Evolutionary conservation across 2,888 invertebrate genomes (phyloP), one percentile per base, ranked within the genome.

Genomic region (Oscheius sp.): DNA sequence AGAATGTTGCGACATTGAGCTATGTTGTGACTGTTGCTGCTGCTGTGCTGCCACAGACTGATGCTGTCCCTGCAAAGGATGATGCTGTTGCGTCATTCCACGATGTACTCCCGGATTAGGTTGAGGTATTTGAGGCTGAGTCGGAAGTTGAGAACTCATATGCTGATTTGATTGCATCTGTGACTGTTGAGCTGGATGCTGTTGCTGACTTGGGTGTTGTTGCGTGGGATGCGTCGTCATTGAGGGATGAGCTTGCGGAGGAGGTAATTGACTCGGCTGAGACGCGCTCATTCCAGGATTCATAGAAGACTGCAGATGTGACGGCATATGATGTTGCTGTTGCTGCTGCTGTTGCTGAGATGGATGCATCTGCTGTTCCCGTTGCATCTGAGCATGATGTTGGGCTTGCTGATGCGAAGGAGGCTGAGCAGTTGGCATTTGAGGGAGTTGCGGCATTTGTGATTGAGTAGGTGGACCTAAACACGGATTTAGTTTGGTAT

Each of bases 321-420:
- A 33, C 50, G 11, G 48, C 48, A 48, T 63, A 63, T n/a, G 47
- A 63, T 47, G 63, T 48, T 63, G 63, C 37, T 37, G 35, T 42
- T 47, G 42, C 37, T 60, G 60, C 47, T 76, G 76, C 42, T 50
- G 42, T 32, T 55, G 65, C 63, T 75, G 75, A 58, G 65, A 37
- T 65, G 75, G 65, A 21, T 68, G 71, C 32, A 37, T 47, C 33
- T 51, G 50, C 62, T 71, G 70, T 51, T 60, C 60, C 13, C 42
- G 59, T 1, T 75, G 59, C 59, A 33, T 63, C 1, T 71, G 63
- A 21, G 55, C 60, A 21, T 50, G 75, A 2, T 68, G 70, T 1
- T 47, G 51, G 2, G 37, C 53, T 21, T 37, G 55, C 32, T 74
- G 74, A 32, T 68, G 51, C 21, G 53, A 53, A 9, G 70, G 42